phyloP scores from a whole-genome alignment of 1,140 invertebrate genomes.

The Cyclina sinensis region DNA sequence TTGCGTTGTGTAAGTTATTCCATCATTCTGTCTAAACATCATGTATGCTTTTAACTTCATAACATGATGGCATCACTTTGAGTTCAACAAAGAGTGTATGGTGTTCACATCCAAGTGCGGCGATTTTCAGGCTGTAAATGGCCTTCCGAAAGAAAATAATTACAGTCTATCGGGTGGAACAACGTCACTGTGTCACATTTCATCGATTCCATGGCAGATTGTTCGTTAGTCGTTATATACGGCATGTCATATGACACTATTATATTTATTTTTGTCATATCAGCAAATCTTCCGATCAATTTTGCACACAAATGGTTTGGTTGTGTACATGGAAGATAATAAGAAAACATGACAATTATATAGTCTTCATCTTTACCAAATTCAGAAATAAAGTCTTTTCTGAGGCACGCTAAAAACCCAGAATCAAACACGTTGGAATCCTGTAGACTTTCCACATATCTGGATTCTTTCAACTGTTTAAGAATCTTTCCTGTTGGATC shows the following conservation, averaged over 20 bases:
- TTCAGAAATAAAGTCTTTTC: neutral
- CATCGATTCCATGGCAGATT: neutral
- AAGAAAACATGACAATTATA: slow-evolving; percentile 2
- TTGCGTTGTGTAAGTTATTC: no score
- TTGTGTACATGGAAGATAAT: slow-evolving; percentile 9
- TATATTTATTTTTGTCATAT: neutral
- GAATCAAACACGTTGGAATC: neutral
- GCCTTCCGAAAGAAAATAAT: no score
- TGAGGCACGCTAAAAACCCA: neutral
- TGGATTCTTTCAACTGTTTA: neutral
- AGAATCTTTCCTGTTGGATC: neutral
- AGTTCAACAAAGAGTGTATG: no score
- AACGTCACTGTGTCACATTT: neutral
- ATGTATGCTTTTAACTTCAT: no score
- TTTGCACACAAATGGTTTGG: neutral
- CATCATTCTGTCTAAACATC: no score
- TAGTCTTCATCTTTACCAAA: neutral
- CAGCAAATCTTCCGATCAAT: neutral
- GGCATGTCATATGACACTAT: slow-evolving; percentile 4
- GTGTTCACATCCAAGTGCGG: no score
- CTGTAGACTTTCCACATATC: neutral
- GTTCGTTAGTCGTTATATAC: neutral
- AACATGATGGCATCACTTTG: no score
- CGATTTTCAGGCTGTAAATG: no score
- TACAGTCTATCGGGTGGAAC: no score